phyloP scores from a whole-genome alignment of 2,888 invertebrate species.

The Metallyticus violacea region DNA sequence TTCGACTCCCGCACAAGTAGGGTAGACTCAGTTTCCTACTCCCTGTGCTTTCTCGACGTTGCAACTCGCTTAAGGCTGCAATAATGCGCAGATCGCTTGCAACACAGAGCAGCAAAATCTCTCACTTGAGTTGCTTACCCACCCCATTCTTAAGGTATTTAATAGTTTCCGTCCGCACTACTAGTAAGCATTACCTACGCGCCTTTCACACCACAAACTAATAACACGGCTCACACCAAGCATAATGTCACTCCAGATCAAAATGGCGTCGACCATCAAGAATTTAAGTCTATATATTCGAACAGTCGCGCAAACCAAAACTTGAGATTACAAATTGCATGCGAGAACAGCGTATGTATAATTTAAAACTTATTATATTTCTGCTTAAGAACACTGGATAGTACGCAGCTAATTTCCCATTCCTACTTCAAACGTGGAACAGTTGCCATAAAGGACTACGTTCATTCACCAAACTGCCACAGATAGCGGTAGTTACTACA shows the following conservation, averaged over 20 bases:
- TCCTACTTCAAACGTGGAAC: conserved; percentile 4
- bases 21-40: conserved; percentile 46
- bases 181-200: neutral
- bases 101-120: neutral
- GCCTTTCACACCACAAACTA: neutral
- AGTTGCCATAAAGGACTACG: neutral
- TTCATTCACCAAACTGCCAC: conserved; percentile 1
- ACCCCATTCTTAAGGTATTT: neutral
- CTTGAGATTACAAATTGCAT: neutral
- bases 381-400: neutral
- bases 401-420: neutral
- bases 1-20: conserved; percentile 49
- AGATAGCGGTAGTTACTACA: conserved; percentile 6
- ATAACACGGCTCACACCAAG: conserved; percentile 24
- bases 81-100: conserved; percentile 48
- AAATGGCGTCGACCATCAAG: conserved; percentile 31
- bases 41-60: conserved; percentile 52
- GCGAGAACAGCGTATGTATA: neutral
- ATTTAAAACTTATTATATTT: neutral
- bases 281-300: neutral
- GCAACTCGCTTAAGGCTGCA: conserved; percentile 45
- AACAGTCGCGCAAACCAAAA: neutral
- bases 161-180: neutral
- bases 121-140: neutral
- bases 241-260: conserved; percentile 31